Conservation (phyloP, 2,113 vertebrate species). For the Cisticola juncidis region DNA sequence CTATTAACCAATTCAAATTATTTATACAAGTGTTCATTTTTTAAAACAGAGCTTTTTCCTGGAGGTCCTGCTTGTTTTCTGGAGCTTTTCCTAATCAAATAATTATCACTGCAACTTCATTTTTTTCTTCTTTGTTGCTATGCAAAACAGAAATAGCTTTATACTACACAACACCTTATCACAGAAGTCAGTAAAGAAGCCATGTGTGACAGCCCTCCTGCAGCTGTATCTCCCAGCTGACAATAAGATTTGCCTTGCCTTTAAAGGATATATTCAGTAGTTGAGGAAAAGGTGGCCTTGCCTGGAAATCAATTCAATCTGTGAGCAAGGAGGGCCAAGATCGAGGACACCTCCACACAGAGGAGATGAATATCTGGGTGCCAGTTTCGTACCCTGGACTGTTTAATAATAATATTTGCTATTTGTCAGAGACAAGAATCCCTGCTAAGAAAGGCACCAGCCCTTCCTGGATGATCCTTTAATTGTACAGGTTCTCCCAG, state of each 20-base stretch:
- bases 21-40: background rate
- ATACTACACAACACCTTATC: background rate
- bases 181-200: background rate
- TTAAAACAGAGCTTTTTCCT: background rate
- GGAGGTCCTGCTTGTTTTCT: background rate
- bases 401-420: background rate
- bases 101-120: background rate
- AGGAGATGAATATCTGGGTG: background rate
- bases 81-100: background rate
- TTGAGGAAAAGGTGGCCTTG: background rate
- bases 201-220: background rate
- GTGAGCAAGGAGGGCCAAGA: background rate
- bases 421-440: background rate
- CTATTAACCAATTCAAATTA: background rate
- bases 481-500: background rate
- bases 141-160: background rate
- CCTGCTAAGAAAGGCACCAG: background rate
- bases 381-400: background rate
- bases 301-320: background rate
- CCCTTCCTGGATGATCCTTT: background rate
- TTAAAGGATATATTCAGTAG: background rate
- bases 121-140: background rate
- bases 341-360: background rate
- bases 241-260: background rate
- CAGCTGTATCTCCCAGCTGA: rapidly evolving